phyloP scores from a whole-genome alignment of 2,888 invertebrate genomes.

The Athetis lepigone region DNA sequence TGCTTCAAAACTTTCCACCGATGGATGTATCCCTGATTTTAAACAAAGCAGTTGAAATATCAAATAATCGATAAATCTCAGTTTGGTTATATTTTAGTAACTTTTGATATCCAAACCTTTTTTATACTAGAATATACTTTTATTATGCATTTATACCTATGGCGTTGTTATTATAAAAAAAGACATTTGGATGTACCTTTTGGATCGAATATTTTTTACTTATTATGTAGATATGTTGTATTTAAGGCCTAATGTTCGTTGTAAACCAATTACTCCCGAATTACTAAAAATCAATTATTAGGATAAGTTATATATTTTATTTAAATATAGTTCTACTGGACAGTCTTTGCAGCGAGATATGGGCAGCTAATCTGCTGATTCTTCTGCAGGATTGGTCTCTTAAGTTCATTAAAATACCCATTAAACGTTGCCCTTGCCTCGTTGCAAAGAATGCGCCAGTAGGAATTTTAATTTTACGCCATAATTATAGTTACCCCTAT shows the following conservation, averaged over 20 bases:
- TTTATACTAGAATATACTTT: constrained; percentile 51
- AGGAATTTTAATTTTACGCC: constrained; percentile 38
- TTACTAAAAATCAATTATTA: constrained; percentile 65
- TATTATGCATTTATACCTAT: constrained; percentile 59
- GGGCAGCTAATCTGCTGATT: neutral
- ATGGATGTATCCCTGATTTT: constrained; percentile 96
- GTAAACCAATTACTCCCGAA: constrained; percentile 62
- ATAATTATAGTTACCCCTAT: constrained; percentile 47
- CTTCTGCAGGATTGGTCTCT: neutral
- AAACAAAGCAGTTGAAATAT: constrained; percentile 93
- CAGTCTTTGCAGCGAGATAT: constrained; percentile 17
- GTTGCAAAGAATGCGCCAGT: constrained; percentile 18
- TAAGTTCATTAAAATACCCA: constrained; percentile 17
- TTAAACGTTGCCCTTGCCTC: constrained; percentile 7
- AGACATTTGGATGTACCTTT: constrained; percentile 60
- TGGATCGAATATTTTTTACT: constrained; percentile 54
- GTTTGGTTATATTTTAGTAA: constrained; percentile 38
- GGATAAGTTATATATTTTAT: constrained; percentile 45
- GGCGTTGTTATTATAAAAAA: constrained; percentile 46
- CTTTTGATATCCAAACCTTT: constrained; percentile 52
- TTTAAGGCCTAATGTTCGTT: constrained; percentile 55
- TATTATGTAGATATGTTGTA: constrained; percentile 37
- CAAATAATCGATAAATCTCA: constrained; percentile 71
- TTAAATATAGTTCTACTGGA: constrained; percentile 36
- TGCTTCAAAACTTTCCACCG: constrained; percentile 97